Conservation (phyloP, 2,888 invertebrate genomes). For the Leistus spinibarbis region DNA sequence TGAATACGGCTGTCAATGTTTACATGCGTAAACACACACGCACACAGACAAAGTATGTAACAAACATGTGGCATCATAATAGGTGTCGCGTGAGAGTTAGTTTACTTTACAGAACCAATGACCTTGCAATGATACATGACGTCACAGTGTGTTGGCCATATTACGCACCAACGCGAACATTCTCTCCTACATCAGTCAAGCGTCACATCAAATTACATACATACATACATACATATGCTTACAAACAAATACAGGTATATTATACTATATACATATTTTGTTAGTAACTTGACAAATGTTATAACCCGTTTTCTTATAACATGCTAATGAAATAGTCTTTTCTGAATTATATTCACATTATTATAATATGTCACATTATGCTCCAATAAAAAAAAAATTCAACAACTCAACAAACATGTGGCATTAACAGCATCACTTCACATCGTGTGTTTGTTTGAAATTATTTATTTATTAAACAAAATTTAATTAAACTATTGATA, state of each 20-base stretch:
- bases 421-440: too few relatives aligned
- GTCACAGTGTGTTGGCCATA: constrained; percentile 41
- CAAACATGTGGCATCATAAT: constrained; percentile 20
- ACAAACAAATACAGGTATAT: neutral
- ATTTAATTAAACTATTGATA: neutral
- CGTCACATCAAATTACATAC: neutral
- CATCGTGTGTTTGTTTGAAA: too few relatives aligned
- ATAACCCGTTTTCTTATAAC: too few relatives aligned
- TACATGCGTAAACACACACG: constrained; percentile 13
- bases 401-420: too few relatives aligned
- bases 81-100: constrained; percentile 36
- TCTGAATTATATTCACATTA: too few relatives aligned
- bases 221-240: neutral
- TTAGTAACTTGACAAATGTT: too few relatives aligned
- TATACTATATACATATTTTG: too few relatives aligned
- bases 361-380: too few relatives aligned
- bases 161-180: constrained; percentile 38
- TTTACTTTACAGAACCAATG: constrained; percentile 37
- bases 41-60: constrained; percentile 8
- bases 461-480: neutral
- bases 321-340: too few relatives aligned
- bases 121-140: constrained; percentile 43
- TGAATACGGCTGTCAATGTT: too few relatives aligned
- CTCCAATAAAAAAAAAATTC: too few relatives aligned
- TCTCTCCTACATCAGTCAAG: neutral